Evolutionary conservation across 2,113 vertebrate genomes (phyloP), one percentile per base, ranked within the genome.

Genomic region (Theristicus caerulescens): DNA sequence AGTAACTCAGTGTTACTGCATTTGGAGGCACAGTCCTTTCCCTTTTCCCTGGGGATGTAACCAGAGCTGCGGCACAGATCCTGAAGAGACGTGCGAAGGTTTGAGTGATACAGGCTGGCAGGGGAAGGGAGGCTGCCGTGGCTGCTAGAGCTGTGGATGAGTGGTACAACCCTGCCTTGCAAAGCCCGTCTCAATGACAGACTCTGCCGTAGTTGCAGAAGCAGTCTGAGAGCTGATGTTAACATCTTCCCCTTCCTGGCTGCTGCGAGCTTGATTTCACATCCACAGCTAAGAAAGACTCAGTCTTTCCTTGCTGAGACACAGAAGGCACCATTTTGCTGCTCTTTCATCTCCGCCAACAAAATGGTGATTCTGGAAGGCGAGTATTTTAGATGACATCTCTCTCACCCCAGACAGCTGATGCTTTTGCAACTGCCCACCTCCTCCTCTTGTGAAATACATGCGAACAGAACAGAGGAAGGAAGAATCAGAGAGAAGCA

Each of bases 361-460:
- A 95, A 97, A 97, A 97, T 77, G 84, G 85, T 76, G 84, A 88
- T 79, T 89, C 69, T 93, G 81, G 40, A 94, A 93, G 40, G 47
- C 65, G 81, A 5, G 0, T 31, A 71, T 79, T 92, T 82, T 47
- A 84, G 58, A 93, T 51, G 69, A 62, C 46, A 59, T 29, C 54
- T 87, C 85, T 81, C 57, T 76, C 65, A 83, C 22, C 31, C 70
- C 69, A 38, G n/a, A 71, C 31, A 72, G 57, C 49, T 83, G 73
- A 82, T 86, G 51, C 47, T 79, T 86, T 88, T 91, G 54, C 57
- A 78, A 62, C 54, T 77, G 44, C 74, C 76, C 38, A 78, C 67
- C 89, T 87, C 80, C 81, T 71, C 67, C 69, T 87, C 44, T 76
- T 82, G 70, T 2, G 3, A 85, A 88, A 77, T 29, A 78, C 26